phyloP scores from a whole-genome alignment of 2,113 vertebrate species.

The Tetrax tetrax region DNA sequence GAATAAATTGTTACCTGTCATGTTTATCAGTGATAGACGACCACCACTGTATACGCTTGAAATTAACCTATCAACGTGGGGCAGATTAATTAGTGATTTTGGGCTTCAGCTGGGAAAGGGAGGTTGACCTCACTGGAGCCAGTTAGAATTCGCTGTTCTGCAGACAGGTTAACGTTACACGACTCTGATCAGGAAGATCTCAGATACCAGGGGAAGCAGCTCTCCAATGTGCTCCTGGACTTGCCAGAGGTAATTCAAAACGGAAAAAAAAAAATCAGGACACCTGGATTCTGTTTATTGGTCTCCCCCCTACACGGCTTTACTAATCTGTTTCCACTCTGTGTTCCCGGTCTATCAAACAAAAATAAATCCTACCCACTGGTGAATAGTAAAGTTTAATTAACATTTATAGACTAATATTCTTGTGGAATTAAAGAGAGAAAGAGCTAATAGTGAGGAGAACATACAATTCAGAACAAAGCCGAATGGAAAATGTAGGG shows the following conservation, averaged over 20 bases:
- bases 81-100: background rate
- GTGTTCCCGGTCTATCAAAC: background rate
- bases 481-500: background rate
- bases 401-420: background rate
- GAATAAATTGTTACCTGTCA: background rate
- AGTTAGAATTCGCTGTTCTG: background rate
- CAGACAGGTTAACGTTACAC: accelerated
- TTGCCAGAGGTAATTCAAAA: background rate
- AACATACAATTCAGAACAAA: background rate
- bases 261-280: background rate
- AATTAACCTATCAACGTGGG: background rate
- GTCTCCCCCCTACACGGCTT: background rate
- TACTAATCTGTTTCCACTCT: background rate
- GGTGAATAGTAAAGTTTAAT: background rate
- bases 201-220: background rate
- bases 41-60: background rate
- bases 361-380: background rate
- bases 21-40: background rate
- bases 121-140: background rate
- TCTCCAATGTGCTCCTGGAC: background rate
- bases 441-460: background rate
- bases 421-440: background rate
- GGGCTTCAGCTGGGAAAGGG: background rate
- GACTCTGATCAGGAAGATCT: too few species aligned
- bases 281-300: background rate